Base-by-base conservation (phyloP, 2,888 invertebrate species). In the Caenorhabditis sp. region DNA sequence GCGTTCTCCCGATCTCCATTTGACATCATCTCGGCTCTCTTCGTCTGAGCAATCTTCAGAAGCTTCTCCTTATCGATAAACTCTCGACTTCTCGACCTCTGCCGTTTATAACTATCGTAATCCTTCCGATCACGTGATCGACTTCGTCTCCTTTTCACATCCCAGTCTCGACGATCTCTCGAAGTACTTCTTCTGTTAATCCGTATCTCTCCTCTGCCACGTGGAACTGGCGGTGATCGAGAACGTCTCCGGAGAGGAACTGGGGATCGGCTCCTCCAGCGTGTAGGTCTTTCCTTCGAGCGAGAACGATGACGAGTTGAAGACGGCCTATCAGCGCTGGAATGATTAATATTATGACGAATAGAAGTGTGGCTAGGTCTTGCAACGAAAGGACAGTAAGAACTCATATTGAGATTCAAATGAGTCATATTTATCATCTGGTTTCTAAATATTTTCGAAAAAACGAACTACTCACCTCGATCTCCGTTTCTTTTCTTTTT, bases 41-140 rank as follows among this genome's bases (percentile, higher is more conserved):
- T 90, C 32, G 71, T 82, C 24, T 85, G 85, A 11, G 89, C 89
- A 72, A 89, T 88, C 28, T 80, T 85, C 47, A 89, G 68, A 47
- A 89, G 62, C 50, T 88, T 85, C 9, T 82, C 82, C 58, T 89
- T 89, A 64, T 89, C 88, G 44, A 89, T 89, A 20, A 56, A 35
- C 37, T 80, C 79, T 9, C 74, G 53, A 58, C 74, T 79, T 53
- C 70, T 37, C 0, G 78, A 79, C 56, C 81, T 58, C 32, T 24
- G 24, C 15, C 74, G 53, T 22, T 20, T 40, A 20, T 50, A 61
- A 9, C 22, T 51, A 18, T 71, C 65, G 44, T 67, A 68, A 9
- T 55, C 64, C 61, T 67, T 60, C 32, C 69, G 69, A 24, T 72
- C 67, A 37, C 55, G 28, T 5, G 71, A 61, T 2, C 61, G 44